A percentile compares a stretch with the other conserved stretches of the same genome.
Evolutionary conservation across 2,113 vertebrate species (phyloP).

Genomic region (Bostrychus sinensis): DNA sequence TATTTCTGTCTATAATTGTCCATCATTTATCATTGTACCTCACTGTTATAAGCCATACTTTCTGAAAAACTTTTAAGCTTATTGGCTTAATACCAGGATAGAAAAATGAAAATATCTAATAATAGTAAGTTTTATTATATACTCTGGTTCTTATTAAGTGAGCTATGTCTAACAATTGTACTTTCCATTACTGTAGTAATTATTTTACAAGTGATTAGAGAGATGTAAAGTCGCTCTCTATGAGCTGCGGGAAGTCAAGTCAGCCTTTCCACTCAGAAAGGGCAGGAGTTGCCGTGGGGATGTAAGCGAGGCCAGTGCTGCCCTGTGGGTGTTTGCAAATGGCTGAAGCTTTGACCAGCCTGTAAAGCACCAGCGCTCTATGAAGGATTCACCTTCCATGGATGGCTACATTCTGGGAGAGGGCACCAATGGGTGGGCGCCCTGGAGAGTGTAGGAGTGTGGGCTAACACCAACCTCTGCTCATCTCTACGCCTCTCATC

Average conservation of each 20-base stretch:
- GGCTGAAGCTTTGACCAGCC: constrained; percentile 59
- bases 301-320: constrained; percentile 55
- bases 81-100: no score
- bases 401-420: constrained; percentile 39
- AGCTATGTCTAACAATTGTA: neutral
- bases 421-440: constrained; percentile 44
- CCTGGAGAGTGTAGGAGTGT: neutral
- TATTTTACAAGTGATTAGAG: constrained; percentile 24
- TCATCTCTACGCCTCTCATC: constrained; percentile 27
- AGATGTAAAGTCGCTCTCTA: constrained; percentile 32
- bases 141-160: neutral
- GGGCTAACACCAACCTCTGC: constrained; percentile 10
- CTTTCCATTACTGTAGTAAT: constrained; percentile 22
- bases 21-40: no score
- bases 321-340: constrained; percentile 71
- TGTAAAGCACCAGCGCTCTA: constrained; percentile 24
- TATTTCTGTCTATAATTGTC: no score
- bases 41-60: no score
- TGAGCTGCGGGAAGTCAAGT: constrained; percentile 51
- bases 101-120: neutral
- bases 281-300: constrained; percentile 59
- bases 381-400: constrained; percentile 32
- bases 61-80: no score
- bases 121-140: neutral
- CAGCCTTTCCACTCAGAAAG: constrained; percentile 65